Evolutionary conservation across 2,888 invertebrate species (phyloP), one percentile per base, ranked within the genome.

Genomic region (Synergus laeviventris): DNA sequence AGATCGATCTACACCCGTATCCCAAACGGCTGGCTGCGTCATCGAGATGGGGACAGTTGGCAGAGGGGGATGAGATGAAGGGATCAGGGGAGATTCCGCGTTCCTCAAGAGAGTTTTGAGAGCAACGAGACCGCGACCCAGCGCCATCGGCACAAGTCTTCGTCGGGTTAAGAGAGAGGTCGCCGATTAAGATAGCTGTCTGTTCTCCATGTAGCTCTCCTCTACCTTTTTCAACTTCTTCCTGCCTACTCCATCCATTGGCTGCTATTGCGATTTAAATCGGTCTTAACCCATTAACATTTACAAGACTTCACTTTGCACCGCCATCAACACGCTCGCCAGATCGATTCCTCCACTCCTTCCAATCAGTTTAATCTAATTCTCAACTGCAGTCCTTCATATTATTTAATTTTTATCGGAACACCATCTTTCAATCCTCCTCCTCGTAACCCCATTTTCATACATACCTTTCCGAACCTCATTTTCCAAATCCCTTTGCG

Each of bases 101-200:
- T 74, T 80, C 77, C 62, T 77, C 76, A 42, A 74, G 75, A 76
- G 75, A 59, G 77, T 74, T 66, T 75, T 24, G 70, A 59, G 45
- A 70, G 60, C 70, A 76, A 45, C 70, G 77, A 74, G 76, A 78
- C 45, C 79, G 77, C 64, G 79, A 78, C 78, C 77, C 81, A 76
- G 78, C 75, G 81, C 78, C 78, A 80, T 84, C 80, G 79, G 79
- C 80, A 75, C 61, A 77, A 78, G 80, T 82, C 79, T 80, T 64
- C 81, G 76, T 78, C 82, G 84, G 87, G 86, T 87, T 86, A 85
- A 87, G 84, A 83, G 84, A 87, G 85, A 85, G 87, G 87, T 87
- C 87, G 87, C 85, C 86, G 87, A 88, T 88, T 87, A 86, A 88
- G 87, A 87, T 87, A 87, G 86, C 87, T 86, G 85, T 87, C 83